phyloP scores from a whole-genome alignment of 2,113 vertebrate species.

The Macrotus californicus region DNA sequence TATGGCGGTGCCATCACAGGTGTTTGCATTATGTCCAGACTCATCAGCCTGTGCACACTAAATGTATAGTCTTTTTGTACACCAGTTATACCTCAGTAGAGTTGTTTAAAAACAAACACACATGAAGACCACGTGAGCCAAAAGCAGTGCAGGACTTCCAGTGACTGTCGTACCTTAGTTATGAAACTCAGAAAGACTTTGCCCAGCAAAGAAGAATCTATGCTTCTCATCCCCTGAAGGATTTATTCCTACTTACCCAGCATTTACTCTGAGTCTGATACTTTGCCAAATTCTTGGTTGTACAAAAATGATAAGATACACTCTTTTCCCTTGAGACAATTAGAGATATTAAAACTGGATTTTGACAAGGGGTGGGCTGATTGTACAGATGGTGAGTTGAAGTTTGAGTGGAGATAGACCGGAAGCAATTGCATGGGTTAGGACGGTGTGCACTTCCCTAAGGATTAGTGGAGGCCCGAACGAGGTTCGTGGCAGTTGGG shows the following conservation, averaged over 20 bases:
- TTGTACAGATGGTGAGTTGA: neutral
- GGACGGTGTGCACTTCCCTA: neutral
- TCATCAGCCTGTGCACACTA: neutral
- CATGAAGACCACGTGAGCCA: neutral
- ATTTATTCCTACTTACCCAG: neutral
- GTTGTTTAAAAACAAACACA: neutral
- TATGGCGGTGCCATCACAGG: neutral
- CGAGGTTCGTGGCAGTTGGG: neutral
- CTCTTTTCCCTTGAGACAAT: neutral
- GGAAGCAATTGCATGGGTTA: neutral
- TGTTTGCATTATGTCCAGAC: neutral
- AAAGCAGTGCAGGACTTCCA: neutral
- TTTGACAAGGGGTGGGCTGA: neutral
- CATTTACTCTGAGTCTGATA: neutral
- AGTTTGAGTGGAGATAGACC: neutral
- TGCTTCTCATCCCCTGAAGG: neutral
- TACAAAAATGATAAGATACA: neutral
- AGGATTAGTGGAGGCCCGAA: neutral
- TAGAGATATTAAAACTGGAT: neutral
- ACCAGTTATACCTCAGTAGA: neutral
- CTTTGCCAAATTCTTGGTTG: neutral
- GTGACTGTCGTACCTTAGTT: neutral
- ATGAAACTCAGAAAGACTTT: neutral
- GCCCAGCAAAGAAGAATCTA: neutral
- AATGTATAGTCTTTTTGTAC: neutral